Base-by-base conservation (phyloP, 2,113 vertebrate genomes). In the Marcusenius ussheri region DNA sequence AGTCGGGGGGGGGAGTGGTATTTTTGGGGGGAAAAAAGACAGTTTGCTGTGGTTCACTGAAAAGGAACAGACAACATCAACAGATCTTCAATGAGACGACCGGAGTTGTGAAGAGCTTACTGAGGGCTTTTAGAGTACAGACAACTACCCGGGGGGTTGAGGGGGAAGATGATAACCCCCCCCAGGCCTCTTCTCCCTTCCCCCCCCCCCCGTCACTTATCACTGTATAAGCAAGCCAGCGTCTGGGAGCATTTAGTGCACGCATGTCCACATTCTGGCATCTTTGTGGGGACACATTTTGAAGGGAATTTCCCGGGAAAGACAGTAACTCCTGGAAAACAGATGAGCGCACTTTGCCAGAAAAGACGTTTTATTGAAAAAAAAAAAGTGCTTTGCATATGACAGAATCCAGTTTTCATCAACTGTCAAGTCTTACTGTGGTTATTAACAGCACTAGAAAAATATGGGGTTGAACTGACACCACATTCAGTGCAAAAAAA, bases 11-110 rank as follows among this genome's bases (percentile, higher is more conserved):
- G 86, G 46, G 89, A 39, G 42, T 47, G 19, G 53, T 8, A 5
- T 24, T 88, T 89, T 35, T 88, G 53, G 53, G 31, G 74, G n/a
- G 88, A 80, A 90, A 80, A 90, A 92, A 91, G 80, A 89, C 7
- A 77, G 49, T 88, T 74, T 84, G n/a, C 62, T 89, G 66, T 51
- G 49, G 87, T 89, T 90, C 89, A 90, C 42, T 88, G 91, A 83
- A 90, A 51, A n/a, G 83, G 19, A 70, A 90, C 31, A 87, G 62
- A 74, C 83, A 90, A 89, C 80, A 89, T 51, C 84, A 27, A 91
- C 62, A 89, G 74, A 92, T 90, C 91, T 92, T 92, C 91, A 94
- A 92, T 93, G 91, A 51, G 51, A 21, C 1, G 21, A 39, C 62
- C 47, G 15, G 62, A 51, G 84, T 42, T 46, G 24, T 86, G 45